These are phyloP conservation scores for Carterocephalus palaemon DNA, from an alignment of 2,888 invertebrate species.

Conservation along the genomic window DNA sequence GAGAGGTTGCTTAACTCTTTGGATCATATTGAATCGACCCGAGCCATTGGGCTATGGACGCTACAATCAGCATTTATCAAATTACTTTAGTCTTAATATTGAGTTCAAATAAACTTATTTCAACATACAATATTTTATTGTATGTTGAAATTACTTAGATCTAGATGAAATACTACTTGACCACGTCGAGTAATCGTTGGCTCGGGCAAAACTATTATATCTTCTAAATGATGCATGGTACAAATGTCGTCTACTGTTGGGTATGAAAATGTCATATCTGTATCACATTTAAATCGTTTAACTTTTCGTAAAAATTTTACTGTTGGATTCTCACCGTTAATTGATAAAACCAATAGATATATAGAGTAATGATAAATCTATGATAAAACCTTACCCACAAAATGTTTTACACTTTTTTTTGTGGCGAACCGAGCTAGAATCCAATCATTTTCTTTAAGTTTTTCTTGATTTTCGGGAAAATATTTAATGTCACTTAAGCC, in stretches of 20 bases:
- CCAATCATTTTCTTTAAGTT: conserved; percentile 26
- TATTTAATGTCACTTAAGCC: conserved; percentile 18
- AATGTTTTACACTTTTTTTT: conserved; percentile 30
- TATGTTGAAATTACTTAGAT: not conserved
- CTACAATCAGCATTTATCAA: too few species aligned
- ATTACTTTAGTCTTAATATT: too few species aligned
- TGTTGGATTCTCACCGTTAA: conserved; percentile 24
- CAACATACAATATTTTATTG: not conserved
- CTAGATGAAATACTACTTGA: not conserved
- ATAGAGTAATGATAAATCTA: too few species aligned
- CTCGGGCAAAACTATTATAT: not conserved
- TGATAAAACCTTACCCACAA: conserved; percentile 27
- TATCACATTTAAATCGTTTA: conserved; percentile 25
- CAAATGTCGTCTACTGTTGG: conserved; percentile 28
- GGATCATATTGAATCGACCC: too few species aligned
- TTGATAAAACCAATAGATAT: too few species aligned
- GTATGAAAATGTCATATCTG: conserved; percentile 26
- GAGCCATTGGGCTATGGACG: too few species aligned
- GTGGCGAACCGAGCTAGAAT: conserved; percentile 27
- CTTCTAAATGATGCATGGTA: not conserved
- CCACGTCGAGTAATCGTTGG: not conserved
- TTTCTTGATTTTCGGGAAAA: not conserved
- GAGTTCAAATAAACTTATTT: too few species aligned
- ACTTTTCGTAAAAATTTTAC: conserved; percentile 28
- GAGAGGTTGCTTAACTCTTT: too few species aligned